Evolutionary conservation across 2,888 invertebrate species (phyloP).

Genomic region (Erpobdella octoculata): DNA sequence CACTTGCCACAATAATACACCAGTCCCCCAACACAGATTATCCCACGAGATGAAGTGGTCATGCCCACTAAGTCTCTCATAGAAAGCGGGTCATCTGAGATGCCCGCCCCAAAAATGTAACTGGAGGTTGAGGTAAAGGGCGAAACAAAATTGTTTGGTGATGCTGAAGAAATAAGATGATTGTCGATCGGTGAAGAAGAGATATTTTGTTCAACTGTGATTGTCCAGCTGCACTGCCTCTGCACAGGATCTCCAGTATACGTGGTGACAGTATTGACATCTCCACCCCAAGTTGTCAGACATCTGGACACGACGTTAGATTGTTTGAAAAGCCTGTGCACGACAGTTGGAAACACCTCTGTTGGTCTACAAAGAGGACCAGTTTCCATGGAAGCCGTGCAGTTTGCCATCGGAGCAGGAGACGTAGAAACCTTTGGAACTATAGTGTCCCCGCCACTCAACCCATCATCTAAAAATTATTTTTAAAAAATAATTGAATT

Average conservation of each 20-base stretch:
- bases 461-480: constrained; percentile 31
- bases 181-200: background rate
- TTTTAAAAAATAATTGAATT: too few relatives aligned
- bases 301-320: constrained; percentile 35
- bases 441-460: constrained; percentile 29
- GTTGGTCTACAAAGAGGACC: constrained; percentile 43
- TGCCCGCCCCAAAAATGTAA: constrained; percentile 49
- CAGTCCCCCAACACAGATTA: constrained; percentile 43
- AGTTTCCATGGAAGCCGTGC: constrained; percentile 42
- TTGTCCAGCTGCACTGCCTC: constrained; percentile 43
- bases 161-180: background rate
- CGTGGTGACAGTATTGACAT: constrained; percentile 44
- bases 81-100: constrained; percentile 41
- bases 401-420: constrained; percentile 35
- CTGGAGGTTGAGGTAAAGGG: constrained; percentile 40
- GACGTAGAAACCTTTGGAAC: constrained; percentile 38
- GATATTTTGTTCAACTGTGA: constrained; percentile 44
- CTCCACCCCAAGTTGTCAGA: constrained; percentile 46
- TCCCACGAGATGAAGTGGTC: constrained; percentile 42
- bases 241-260: constrained; percentile 45
- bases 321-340: constrained; percentile 42
- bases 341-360: constrained; percentile 41
- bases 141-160: background rate
- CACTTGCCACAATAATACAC: constrained; percentile 5
- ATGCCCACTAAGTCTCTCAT: constrained; percentile 47